Evolutionary conservation across 1,140 invertebrate species (phyloP).

Genomic region (Drosophila orena): DNA sequence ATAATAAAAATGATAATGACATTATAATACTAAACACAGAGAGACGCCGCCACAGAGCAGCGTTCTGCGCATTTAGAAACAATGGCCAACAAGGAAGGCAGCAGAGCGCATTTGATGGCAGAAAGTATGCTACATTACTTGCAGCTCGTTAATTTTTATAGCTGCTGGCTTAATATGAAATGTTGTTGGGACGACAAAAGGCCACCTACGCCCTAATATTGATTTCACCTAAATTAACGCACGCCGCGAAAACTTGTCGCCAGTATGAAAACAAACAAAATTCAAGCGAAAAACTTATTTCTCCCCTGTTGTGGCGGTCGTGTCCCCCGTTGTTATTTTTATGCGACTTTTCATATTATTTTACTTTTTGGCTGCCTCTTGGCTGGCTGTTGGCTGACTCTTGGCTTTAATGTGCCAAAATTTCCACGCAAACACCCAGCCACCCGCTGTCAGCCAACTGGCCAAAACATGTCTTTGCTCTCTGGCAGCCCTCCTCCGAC

Average conservation of each 20-base stretch:
- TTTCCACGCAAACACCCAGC: slow-evolving; percentile 45
- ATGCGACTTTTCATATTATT: slow-evolving; percentile 76
- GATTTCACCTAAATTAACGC: slow-evolving; percentile 80
- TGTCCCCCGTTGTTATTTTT: slow-evolving; percentile 74
- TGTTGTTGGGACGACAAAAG: slow-evolving; percentile 13
- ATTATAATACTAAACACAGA: slow-evolving; percentile 72
- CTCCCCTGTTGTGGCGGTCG: slow-evolving; percentile 27
- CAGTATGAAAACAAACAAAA: slow-evolving; percentile 14
- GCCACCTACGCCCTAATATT: slow-evolving; percentile 62
- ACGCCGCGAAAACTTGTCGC: slow-evolving; percentile 46
- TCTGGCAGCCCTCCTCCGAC: slow-evolving; percentile 32
- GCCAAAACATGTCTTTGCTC: slow-evolving; percentile 81
- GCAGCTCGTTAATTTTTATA: slow-evolving; percentile 82
- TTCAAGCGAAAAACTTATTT: slow-evolving; percentile 33
- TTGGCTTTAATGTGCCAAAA: slow-evolving; percentile 62
- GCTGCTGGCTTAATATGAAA: slow-evolving; percentile 61
- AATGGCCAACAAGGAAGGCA: slow-evolving; percentile 48
- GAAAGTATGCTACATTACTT: slow-evolving; percentile 80
- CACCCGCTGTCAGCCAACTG: slow-evolving; percentile 39
- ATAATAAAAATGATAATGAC: slow-evolving; percentile 82
- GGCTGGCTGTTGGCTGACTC: slow-evolving; percentile 3
- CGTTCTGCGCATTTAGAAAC: slow-evolving; percentile 33
- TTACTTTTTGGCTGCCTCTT: slow-evolving; percentile 62
- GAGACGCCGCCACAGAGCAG: slow-evolving; percentile 3
- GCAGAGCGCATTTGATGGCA: slow-evolving; percentile 73